Conservation (phyloP, 1,140 invertebrate species). For the Acyrthosiphon pisum region DNA sequence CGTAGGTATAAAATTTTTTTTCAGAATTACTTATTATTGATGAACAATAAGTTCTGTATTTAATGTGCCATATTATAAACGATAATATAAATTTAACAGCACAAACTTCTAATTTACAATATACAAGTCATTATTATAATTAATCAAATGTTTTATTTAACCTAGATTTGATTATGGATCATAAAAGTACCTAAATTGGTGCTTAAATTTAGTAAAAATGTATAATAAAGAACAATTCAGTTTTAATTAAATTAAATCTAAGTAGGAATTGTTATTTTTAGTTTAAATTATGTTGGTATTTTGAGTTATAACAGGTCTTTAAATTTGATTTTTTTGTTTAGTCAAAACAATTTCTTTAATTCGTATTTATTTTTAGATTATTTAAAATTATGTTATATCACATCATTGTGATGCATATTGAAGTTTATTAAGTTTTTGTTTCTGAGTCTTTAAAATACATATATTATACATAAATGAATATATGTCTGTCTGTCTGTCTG, state of each 20-base stretch:
- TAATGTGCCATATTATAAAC: background rate
- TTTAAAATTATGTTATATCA: background rate
- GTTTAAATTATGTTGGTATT: too few relatives aligned
- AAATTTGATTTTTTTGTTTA: too few relatives aligned
- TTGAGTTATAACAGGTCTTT: too few relatives aligned
- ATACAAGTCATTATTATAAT: constrained; percentile 37
- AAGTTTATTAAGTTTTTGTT: background rate
- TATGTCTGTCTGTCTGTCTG: too few relatives aligned
- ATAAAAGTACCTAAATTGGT: background rate
- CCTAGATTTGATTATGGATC: constrained; percentile 43
- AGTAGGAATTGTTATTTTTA: background rate
- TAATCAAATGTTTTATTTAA: constrained; percentile 30
- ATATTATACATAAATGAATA: too few relatives aligned
- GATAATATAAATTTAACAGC: constrained; percentile 22
- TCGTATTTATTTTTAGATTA: too few relatives aligned
- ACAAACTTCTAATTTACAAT: constrained; percentile 27
- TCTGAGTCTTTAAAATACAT: background rate
- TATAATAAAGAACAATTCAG: background rate
- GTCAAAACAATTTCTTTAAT: too few relatives aligned
- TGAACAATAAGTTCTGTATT: background rate
- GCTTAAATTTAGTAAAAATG: background rate
- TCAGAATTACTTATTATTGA: constrained; percentile 18
- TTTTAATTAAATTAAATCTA: background rate
- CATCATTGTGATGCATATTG: background rate
- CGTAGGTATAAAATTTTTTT: constrained; percentile 5